Evolutionary conservation across 2,888 invertebrate species (phyloP), one percentile per base, ranked within the genome.

Genomic region (Horisme vitalbata): DNA sequence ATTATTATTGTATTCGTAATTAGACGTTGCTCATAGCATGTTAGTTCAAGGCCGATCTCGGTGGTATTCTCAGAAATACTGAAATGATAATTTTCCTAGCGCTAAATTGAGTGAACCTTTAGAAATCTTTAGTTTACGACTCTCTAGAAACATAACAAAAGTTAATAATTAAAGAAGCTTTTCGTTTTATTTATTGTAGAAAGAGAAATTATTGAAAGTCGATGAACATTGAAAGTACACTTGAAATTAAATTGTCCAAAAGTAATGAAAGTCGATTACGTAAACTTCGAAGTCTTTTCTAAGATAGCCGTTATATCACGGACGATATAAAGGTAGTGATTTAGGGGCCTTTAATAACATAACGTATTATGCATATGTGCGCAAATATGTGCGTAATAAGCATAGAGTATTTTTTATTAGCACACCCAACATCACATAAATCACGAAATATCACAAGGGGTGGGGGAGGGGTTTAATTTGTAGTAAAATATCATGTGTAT

Each of bases 201-300:
- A 52, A 50, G 45, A 45, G 49, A 36, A 50, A 45, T 46, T 47
- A 50, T 43, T 45, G 45, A 34, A 26, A 41, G 41, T 47, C 36
- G 41, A 43, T 48, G 38, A 57, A 52, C 31, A 47, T 50, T 33
- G 46, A 52, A 47, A 47, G 49, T 46, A 43, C 45, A 41, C 49
- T 52, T 44, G 37, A 45, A 38, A 52, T 46, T 46, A 41, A 54
- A 51, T 54, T 46, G 41, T 46, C 23, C 36, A 45, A 45, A 39
- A 46, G 35, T 41, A 45, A 54, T 44, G 52, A 55, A 55, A 57
- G 50, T 48, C 45, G 45, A 49, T 57, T 45, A 31, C 49, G 38
- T 49, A 43, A 43, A 46, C 20, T 15, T 41, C 21, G 20, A 35
- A 24, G 23, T 8, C 12, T 24, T 4, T 10, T 9, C 9, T 34